Conservation (phyloP, 2,797 vertebrate genomes). For the Anguilla pacifica region DNA sequence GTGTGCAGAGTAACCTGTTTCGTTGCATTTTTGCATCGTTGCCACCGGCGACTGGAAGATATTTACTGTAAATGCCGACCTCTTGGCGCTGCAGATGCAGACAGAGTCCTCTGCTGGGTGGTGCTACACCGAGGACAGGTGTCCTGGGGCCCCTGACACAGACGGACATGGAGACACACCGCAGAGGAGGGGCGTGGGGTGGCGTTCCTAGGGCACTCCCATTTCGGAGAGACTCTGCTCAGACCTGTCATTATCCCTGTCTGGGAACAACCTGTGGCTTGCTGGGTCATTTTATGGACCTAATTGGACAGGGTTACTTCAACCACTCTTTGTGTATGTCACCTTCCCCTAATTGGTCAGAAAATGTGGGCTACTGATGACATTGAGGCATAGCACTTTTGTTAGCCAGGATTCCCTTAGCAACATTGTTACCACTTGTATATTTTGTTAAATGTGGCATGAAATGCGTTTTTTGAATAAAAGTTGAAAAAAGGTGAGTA, state of each 20-base stretch:
- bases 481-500: not conserved
- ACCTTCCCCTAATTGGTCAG: not conserved
- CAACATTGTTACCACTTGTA: not conserved
- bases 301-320: not conserved
- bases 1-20: not conserved
- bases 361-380: not conserved
- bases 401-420: not conserved
- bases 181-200: not conserved
- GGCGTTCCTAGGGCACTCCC: not conserved
- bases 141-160: not conserved
- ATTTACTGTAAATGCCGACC: not conserved
- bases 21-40: not conserved
- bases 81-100: not conserved
- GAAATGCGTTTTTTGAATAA: not conserved
- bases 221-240: not conserved
- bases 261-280: conserved; percentile 13
- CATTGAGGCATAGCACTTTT: not conserved
- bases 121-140: not conserved
- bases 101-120: not conserved
- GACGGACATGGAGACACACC: not conserved
- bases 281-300: not conserved
- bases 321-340: not conserved
- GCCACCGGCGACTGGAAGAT: not conserved
- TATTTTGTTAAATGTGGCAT: not conserved
- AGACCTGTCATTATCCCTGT: conserved; percentile 7